Evolutionary conservation across 92 coral and sea anemone species (phyloP).

Genomic region (Metridium senile): DNA sequence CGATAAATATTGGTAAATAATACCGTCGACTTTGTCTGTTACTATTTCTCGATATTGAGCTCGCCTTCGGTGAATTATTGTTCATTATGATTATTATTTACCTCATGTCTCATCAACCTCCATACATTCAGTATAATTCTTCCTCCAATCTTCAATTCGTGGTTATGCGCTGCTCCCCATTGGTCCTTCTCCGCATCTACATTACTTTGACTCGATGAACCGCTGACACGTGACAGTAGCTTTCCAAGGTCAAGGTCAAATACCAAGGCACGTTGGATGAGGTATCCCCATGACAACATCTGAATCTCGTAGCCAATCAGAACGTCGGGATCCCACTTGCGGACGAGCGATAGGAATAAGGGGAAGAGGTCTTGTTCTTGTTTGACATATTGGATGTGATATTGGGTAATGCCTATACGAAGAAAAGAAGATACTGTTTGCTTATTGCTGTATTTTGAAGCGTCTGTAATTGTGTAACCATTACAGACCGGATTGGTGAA

Average conservation of each 20-base stretch:
- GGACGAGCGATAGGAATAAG: constrained; percentile 69
- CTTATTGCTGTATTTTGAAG: too few species aligned
- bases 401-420: constrained; percentile 65
- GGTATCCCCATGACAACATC: constrained; percentile 97
- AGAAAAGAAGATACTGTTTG: not conserved
- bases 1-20: too few species aligned
- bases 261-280: constrained; percentile 83
- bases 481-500: too few species aligned
- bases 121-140: constrained; percentile 90
- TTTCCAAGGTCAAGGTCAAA: constrained; percentile 85
- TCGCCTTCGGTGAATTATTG: too few species aligned
- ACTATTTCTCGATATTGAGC: too few species aligned
- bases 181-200: constrained; percentile 92
- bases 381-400: constrained; percentile 55
- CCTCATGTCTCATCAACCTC: constrained; percentile 99
- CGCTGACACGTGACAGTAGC: constrained; percentile 82
- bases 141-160: constrained; percentile 89
- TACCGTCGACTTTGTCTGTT: too few species aligned
- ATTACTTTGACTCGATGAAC: constrained; percentile 76
- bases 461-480: too few species aligned
- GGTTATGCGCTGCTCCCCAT: constrained; percentile 92
- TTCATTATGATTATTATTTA: too few species aligned
- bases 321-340: constrained; percentile 92
- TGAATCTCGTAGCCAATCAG: constrained; percentile 92
- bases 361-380: constrained; percentile 78